Base-by-base conservation (phyloP, 2,113 vertebrate species). In the Murina feae region DNA sequence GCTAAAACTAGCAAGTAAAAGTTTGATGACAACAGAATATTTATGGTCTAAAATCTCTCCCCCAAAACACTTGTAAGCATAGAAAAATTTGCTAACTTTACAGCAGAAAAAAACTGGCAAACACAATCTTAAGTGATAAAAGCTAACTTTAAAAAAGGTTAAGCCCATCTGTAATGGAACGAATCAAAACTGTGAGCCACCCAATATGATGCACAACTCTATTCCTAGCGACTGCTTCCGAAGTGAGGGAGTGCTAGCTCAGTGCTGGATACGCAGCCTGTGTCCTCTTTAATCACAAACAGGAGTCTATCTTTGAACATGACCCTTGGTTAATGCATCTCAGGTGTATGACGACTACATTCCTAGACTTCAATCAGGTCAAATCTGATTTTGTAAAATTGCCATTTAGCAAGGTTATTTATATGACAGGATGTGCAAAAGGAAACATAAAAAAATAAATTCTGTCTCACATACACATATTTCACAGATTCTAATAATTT, bases 401-500 rank as follows among this genome's bases (percentile, higher is more conserved):
- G 14, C 89, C 75, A 18, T 79, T 94, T 49, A 79, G 53, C 81
- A 86, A 35, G 51, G 66, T 47, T 72, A 81, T 82, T 76, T 92
- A 90, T 66, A 39, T 11, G 86, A 65, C 47, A 89, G 63, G 63
- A 84, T 74, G 47, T 86, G 68, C 76, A 90, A 87, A 66, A 90
- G 94, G 63, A 94, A 90, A 74, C 55, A 79, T 47, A 51, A 82
- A 63, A 63, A 86, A 68, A 78, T 44, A 84, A 76, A 80, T 30
- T 44, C 35, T 39, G 37, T 63, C 86, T 92, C 79, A 86, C 72
- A 66, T 28, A 81, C 9, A 89, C 12, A 12, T 65, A 72, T 90
- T 86, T 92, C 82, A 87, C 51, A 74, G 63, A 72, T 71, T 72
- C 39, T 82, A 74, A 35, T 68, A 55, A 86, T 92, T 71, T 89